Conservation (phyloP, 2,797 vertebrate species). For the Acipenser oxyrinchus region DNA sequence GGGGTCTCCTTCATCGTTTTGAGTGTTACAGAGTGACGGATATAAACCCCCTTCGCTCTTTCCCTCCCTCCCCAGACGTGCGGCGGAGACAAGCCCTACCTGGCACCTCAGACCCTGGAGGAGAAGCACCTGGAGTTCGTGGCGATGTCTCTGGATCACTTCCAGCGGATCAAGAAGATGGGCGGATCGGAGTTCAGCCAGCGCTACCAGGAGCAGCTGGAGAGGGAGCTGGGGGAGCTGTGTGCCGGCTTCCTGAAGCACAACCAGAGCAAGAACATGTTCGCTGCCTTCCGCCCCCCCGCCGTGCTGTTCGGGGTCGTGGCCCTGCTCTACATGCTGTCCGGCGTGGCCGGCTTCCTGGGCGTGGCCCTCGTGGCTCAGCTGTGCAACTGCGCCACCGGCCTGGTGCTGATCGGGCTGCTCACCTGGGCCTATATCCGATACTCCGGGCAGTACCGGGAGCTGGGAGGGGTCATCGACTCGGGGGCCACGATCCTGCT, state of each 20-base stretch:
- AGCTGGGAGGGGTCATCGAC: conserved; percentile 73
- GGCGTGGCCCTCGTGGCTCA: conserved; percentile 65
- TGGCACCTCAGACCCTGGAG: conserved; percentile 65
- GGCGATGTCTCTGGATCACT: conserved; percentile 55
- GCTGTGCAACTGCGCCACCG: conserved; percentile 70
- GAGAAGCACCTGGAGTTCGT: conserved; percentile 62
- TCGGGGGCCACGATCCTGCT: conserved; percentile 65
- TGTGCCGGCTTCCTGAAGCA: conserved; percentile 68
- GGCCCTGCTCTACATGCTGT: conserved; percentile 70
- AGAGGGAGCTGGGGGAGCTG: conserved; percentile 60
- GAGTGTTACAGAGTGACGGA: no score
- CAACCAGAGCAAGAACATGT: conserved; percentile 83
- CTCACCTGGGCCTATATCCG: conserved; percentile 80
- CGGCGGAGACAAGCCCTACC: conserved; percentile 79
- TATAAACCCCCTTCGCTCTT: background rate
- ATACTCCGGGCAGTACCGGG: conserved; percentile 74
- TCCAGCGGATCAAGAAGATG: conserved; percentile 83
- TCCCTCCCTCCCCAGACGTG: conserved; percentile 53
- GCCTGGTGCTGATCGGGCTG: conserved; percentile 68
- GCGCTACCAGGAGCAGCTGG: conserved; percentile 70
- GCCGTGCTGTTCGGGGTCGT: conserved; percentile 76
- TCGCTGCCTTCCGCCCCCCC: conserved; percentile 81
- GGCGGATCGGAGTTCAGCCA: conserved; percentile 76
- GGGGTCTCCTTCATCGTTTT: no score
- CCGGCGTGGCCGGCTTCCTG: conserved; percentile 67